These are phyloP conservation scores for Parazoanthus swiftii DNA, from an alignment of 92 coral and sea anemone species.

Conservation along the genomic window DNA sequence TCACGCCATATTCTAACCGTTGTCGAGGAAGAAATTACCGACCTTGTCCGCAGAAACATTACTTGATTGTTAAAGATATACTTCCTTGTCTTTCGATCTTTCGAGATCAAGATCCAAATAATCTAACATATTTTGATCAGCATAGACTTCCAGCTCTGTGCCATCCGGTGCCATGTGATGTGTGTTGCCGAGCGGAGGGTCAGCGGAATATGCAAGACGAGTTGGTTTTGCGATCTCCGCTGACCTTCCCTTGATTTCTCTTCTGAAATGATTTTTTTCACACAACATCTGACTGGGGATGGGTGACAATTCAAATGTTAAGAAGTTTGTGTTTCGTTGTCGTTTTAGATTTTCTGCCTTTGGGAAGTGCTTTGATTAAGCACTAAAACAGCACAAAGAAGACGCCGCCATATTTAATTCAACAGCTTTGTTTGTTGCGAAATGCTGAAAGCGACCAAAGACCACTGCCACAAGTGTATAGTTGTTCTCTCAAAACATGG, in stretches of 20 bases:
- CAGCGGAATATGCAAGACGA: conserved; percentile 50
- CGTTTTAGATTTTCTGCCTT: neutral
- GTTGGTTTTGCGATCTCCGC: conserved; percentile 50
- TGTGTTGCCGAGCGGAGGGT: conserved; percentile 45
- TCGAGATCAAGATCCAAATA: neutral
- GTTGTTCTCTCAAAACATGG: neutral
- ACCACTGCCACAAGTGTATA: neutral
- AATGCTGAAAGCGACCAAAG: conserved; percentile 12
- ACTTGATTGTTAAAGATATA: neutral
- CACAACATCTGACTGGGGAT: neutral
- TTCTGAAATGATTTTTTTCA: neutral
- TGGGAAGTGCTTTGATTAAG: neutral
- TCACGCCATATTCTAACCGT: conserved; percentile 34
- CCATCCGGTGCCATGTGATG: conserved; percentile 35
- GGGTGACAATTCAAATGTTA: neutral
- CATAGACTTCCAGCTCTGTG: neutral
- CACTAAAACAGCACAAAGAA: neutral
- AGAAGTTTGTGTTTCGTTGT: neutral
- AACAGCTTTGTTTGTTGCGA: conserved; percentile 7
- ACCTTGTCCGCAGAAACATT: neutral
- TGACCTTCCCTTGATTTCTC: conserved; percentile 30
- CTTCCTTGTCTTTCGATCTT: neutral
- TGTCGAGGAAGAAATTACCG: neutral
- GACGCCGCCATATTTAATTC: conserved; percentile 44
- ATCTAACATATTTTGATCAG: neutral